Evolutionary conservation across 1,140 invertebrate genomes (phyloP).

Genomic region (Sycobia sp.): DNA sequence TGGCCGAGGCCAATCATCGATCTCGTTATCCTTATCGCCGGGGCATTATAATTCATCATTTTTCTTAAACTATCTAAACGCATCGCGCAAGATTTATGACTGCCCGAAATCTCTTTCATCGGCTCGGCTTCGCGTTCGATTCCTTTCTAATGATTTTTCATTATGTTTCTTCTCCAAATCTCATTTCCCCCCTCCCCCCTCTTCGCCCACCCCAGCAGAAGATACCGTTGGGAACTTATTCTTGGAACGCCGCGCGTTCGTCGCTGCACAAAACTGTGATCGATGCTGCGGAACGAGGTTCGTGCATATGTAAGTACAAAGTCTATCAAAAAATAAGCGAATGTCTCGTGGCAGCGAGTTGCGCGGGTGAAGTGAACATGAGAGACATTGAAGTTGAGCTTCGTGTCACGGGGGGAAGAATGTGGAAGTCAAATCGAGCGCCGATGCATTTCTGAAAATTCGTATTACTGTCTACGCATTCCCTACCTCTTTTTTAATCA

Average conservation of each 20-base stretch:
- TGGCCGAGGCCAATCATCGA: constrained; percentile 32
- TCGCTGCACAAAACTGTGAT: no score
- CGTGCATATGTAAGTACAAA: no score
- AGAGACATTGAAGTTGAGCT: constrained; percentile 41
- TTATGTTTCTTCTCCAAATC: background rate
- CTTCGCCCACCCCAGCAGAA: no score
- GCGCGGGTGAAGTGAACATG: constrained; percentile 30
- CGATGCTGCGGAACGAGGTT: no score
- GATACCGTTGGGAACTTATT: no score
- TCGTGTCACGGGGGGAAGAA: constrained; percentile 43
- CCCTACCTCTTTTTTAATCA: constrained; percentile 49
- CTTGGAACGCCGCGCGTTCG: no score
- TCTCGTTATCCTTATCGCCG: constrained; percentile 34
- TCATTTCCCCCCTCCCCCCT: no score
- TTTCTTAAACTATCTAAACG: constrained; percentile 11
- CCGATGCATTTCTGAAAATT: constrained; percentile 52
- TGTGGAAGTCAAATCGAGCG: constrained; percentile 51
- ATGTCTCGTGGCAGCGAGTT: constrained; percentile 38
- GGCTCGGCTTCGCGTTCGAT: constrained; percentile 22
- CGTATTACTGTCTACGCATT: constrained; percentile 50
- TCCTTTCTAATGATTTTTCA: constrained; percentile 27
- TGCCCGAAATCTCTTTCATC: constrained; percentile 20
- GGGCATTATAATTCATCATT: constrained; percentile 34
- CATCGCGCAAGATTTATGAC: constrained; percentile 10
- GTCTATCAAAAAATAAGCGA: background rate